Base-by-base conservation (phyloP, 2,113 vertebrate genomes). In the Bettongia penicillata region DNA sequence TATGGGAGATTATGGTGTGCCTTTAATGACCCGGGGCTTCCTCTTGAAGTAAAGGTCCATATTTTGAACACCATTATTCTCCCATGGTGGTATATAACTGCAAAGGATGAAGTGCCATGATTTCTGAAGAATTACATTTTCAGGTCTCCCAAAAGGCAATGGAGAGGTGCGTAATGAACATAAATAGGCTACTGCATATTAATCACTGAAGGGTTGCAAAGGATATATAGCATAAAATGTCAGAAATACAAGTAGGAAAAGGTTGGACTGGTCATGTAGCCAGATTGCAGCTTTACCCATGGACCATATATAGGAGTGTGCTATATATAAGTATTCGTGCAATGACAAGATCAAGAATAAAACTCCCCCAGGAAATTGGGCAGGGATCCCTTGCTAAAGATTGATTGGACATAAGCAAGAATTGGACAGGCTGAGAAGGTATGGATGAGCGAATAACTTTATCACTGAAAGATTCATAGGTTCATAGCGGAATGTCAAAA, bases 11-110 rank as follows among this genome's bases (percentile, higher is more conserved):
- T 84, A 22, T 84, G 68, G 43, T 1, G n/a, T 84, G 68, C 68
- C 43, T 84, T 84, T 43, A 43, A 84, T 77, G 61, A n/a, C 61
- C 61, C 14, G n/a, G 61, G n/a, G 37, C 37, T 43, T 84, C 19
- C 68, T 84, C 68, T 84, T 84, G 68, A 84, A 84, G n/a, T 84
- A 84, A 84, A 84, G 68, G n/a, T 84, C 68, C n/a, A 77, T n/a
- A 12, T 77, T 77, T 68, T 77, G n/a, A n/a, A 77, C 61, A n/a
- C 61, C 61, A n/a, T 23, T 43, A 43, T 22, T 43, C 68, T 84
- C 68, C n/a, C 68, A 43, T 84, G 16, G 19, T 84, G n/a, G n/a
- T 84, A 8, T 84, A 43, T 84, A 43, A 84, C n/a, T 84, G 37
- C n/a, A 84, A 43, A 43, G 68, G n/a, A 84, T 84, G 16, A 43